These are phyloP conservation scores for Hormaphis cornu DNA, from an alignment of 1,140 invertebrate species.

Conservation along the genomic window DNA sequence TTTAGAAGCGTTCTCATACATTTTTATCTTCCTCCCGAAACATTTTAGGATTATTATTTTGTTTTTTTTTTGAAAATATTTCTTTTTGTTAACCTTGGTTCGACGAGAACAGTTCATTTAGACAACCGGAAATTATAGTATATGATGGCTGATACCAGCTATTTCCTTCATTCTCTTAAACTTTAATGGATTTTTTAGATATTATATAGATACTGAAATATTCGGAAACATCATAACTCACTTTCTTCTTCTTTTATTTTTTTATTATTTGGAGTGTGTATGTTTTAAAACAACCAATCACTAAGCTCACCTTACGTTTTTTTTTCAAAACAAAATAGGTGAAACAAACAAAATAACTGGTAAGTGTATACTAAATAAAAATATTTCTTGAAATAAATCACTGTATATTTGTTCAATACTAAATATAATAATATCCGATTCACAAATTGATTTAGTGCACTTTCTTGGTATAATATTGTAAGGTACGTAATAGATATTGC, in stretches of 20 bases:
- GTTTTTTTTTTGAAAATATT: not conserved
- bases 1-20: too few relatives aligned
- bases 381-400: too few relatives aligned
- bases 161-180: not conserved
- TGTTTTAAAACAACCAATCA: not conserved
- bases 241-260: not conserved
- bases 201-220: too few relatives aligned
- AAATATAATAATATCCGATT: too few relatives aligned
- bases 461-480: too few relatives aligned
- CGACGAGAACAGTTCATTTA: not conserved
- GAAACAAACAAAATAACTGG: too few relatives aligned
- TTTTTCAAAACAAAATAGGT: not conserved
- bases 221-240: not conserved
- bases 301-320: not conserved
- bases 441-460: too few relatives aligned
- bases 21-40: not conserved
- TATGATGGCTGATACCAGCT: not conserved
- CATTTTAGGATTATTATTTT: not conserved
- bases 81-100: not conserved
- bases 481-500: too few relatives aligned
- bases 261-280: not conserved
- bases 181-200: constrained; percentile 4
- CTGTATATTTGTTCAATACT: too few relatives aligned
- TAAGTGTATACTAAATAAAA: too few relatives aligned
- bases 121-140: constrained; percentile 22